Evolutionary conservation across 2,797 vertebrate species (phyloP).

Genomic region (Glyptemys insculpta): DNA sequence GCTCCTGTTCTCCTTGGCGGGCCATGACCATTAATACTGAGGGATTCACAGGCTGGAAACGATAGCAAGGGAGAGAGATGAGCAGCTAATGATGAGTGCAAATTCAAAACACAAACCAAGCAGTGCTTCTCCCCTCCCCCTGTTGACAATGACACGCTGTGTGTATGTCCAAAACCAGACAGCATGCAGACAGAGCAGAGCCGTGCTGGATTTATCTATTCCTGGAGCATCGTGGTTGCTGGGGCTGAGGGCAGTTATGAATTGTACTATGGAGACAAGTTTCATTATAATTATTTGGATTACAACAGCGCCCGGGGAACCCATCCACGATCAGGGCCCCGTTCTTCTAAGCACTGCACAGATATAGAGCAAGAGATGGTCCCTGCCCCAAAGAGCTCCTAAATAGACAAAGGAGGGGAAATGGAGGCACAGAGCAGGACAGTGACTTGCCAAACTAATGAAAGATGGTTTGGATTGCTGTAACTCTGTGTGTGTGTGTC

Average conservation of each 20-base stretch:
- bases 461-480: not conserved
- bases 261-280: not conserved
- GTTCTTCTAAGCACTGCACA: not conserved
- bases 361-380: not conserved
- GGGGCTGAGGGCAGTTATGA: not conserved
- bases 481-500: no score
- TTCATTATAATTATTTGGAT: not conserved
- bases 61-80: not conserved
- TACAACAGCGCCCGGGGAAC: not conserved
- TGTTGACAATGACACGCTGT: not conserved
- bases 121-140: not conserved
- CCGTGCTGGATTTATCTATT: not conserved
- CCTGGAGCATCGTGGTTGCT: not conserved
- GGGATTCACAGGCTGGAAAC: not conserved
- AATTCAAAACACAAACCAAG: not conserved
- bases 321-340: not conserved
- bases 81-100: not conserved
- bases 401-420: not conserved
- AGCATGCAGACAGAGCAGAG: not conserved
- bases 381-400: not conserved
- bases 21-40: not conserved
- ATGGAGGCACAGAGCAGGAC: not conserved
- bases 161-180: not conserved
- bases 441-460: not conserved
- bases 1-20: not conserved